Conservation (phyloP, 2,797 vertebrate genomes). For the Sparus aurata region DNA sequence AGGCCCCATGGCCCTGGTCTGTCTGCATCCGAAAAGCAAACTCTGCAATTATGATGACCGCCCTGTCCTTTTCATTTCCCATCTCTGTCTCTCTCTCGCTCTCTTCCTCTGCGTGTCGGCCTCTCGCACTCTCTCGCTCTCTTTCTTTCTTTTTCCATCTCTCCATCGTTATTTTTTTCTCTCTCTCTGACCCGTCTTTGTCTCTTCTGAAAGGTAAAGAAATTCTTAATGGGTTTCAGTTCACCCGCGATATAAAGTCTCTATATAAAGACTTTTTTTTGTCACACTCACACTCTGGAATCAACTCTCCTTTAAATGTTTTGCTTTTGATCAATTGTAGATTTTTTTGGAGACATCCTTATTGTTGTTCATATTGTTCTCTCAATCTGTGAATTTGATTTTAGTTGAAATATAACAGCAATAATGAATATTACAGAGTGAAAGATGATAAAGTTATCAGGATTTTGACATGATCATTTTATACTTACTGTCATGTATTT, state of each 20-base stretch:
- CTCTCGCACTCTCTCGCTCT: conserved; percentile 20
- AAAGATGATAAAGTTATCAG: background rate
- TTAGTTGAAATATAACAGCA: background rate
- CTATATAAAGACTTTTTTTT: conserved; percentile 9
- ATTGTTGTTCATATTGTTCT: background rate
- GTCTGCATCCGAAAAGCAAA: conserved; percentile 85
- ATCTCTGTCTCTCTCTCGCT: conserved; percentile 68
- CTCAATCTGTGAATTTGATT: background rate
- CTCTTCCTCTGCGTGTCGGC: conserved; percentile 2
- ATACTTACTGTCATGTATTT: background rate
- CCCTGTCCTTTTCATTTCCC: conserved; percentile 84
- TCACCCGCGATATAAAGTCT: background rate
- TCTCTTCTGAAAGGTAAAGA: conserved; percentile 35
- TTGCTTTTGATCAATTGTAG: background rate
- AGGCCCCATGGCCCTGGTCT: conserved; percentile 82
- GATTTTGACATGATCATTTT: background rate
- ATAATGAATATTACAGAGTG: background rate
- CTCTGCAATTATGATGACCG: conserved; percentile 86
- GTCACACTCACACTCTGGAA: background rate
- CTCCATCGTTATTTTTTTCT: conserved; percentile 37
- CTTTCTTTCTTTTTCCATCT: conserved; percentile 13
- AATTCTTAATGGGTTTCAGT: conserved; percentile 16
- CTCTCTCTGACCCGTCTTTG: conserved; percentile 40
- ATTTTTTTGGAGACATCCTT: background rate
- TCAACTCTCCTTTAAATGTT: background rate